Conservation (phyloP, 2,113 vertebrate genomes). For the Bambusicola thoracicus region DNA sequence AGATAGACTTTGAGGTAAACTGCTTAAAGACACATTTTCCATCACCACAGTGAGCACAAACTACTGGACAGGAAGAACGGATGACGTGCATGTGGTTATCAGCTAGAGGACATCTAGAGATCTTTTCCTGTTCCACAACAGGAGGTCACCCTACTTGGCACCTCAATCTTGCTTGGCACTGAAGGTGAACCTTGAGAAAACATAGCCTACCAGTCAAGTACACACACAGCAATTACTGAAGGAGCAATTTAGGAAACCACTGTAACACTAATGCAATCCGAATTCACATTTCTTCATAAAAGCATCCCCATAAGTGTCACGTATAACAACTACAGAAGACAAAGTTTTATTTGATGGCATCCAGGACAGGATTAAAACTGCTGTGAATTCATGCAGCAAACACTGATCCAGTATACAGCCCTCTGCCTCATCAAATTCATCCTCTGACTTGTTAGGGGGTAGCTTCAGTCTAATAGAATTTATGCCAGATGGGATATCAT, state of each 20-base stretch:
- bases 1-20: not conserved
- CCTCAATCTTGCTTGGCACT: not conserved
- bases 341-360: not conserved
- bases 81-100: not conserved
- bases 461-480: conserved; percentile 17
- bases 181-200: not conserved
- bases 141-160: not conserved
- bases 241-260: not conserved
- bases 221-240: not conserved
- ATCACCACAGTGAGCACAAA: not conserved
- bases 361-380: not conserved
- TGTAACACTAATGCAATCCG: not conserved
- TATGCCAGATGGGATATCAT: not conserved
- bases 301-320: not conserved
- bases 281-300: not conserved
- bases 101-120: not conserved
- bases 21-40: not conserved
- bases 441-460: conserved; percentile 15
- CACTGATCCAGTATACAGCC: not conserved
- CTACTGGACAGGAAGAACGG: not conserved
- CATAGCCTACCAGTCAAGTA: not conserved
- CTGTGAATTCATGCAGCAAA: not conserved
- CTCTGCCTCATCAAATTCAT: not conserved
- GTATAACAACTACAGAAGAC: not conserved
- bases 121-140: not conserved